Conservation (phyloP, 2,797 vertebrate genomes). For the Pelodytes ibericus region DNA sequence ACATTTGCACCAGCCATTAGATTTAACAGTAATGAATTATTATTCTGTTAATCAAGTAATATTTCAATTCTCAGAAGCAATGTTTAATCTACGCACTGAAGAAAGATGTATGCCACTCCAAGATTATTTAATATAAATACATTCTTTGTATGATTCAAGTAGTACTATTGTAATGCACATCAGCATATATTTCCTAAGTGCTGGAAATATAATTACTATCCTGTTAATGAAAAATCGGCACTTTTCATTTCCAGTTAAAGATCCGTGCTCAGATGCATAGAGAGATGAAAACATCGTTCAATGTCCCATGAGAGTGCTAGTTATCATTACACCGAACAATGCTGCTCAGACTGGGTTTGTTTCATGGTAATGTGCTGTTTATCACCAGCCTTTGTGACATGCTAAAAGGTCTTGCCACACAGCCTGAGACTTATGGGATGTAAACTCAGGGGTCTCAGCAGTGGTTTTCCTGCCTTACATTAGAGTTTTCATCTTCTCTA, state of each 20-base stretch:
- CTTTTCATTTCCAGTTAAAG: conserved; percentile 88
- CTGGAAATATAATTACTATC: conserved; percentile 33
- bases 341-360: conserved; percentile 71
- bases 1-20: too few species aligned
- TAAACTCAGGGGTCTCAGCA: conserved; percentile 78
- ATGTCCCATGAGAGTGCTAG: conserved; percentile 73
- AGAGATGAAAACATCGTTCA: conserved; percentile 74
- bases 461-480: conserved; percentile 85
- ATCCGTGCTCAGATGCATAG: conserved; percentile 82
- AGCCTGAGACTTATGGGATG: conserved; percentile 73
- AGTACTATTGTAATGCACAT: conserved; percentile 1
- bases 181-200: conserved; percentile 18
- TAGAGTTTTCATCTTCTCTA: conserved; percentile 86
- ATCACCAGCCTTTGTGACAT: conserved; percentile 79
- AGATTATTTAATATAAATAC: background rate
- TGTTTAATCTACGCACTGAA: too few species aligned
- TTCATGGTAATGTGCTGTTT: conserved; percentile 85
- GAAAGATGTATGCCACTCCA: too few species aligned
- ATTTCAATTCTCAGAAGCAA: too few species aligned
- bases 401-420: conserved; percentile 81
- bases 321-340: conserved; percentile 77
- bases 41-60: too few species aligned
- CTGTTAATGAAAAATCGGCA: conserved; percentile 74
- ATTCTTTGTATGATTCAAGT: background rate
- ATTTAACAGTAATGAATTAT: too few species aligned